phyloP scores from a whole-genome alignment of 2,888 invertebrate species.

The Lissocephala sabroskyi region DNA sequence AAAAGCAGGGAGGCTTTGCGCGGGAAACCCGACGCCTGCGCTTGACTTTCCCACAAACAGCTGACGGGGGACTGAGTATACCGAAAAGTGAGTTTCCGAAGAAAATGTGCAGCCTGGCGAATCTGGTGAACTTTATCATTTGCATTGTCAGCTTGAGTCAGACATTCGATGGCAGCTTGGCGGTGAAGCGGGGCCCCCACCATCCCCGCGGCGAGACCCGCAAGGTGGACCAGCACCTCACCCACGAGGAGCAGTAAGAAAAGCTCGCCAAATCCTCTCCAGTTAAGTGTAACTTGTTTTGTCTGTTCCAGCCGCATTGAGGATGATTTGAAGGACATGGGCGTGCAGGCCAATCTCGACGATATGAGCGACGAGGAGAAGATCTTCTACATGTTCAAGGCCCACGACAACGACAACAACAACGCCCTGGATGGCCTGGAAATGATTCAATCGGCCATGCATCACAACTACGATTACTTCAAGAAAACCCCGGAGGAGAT shows the following conservation, averaged over 20 bases:
- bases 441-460: conserved; percentile 78
- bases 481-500: conserved; percentile 61
- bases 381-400: conserved; percentile 72
- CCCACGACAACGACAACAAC: conserved; percentile 93
- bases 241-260: conserved; percentile 83
- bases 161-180: conserved; percentile 40
- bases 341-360: conserved; percentile 76
- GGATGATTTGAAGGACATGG: conserved; percentile 81
- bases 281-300: background rate
- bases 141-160: conserved; percentile 63
- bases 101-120: conserved; percentile 61
- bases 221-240: conserved; percentile 77
- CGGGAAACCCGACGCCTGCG: too few relatives aligned
- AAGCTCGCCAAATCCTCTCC: background rate
- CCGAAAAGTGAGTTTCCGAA: conserved; percentile 12
- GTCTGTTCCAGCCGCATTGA: conserved; percentile 79
- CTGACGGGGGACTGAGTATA: conserved; percentile 21
- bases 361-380: conserved; percentile 87
- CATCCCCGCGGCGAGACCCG: conserved; percentile 80
- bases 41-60: background rate
- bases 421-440: conserved; percentile 92
- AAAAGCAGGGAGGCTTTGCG: too few relatives aligned
- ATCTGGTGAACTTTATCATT: conserved; percentile 62
- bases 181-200: conserved; percentile 77
- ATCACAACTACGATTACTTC: conserved; percentile 75